Evolutionary conservation across 1,140 invertebrate species (phyloP).

Genomic region (Acyrthosiphon pisum): DNA sequence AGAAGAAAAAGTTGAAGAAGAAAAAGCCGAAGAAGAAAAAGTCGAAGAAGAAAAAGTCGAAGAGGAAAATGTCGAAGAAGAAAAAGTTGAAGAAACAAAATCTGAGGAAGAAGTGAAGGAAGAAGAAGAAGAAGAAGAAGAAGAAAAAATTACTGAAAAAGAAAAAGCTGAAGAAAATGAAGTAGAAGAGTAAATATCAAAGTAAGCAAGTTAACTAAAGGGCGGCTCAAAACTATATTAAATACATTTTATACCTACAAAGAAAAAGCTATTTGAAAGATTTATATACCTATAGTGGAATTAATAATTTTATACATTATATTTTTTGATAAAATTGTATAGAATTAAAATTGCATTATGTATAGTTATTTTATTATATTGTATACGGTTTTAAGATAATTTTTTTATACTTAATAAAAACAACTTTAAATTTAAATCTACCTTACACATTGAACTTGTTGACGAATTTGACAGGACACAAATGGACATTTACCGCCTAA

Average conservation of each 20-base stretch:
- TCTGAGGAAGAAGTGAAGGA: not conserved
- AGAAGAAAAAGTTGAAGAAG: not conserved
- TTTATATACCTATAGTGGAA: not conserved
- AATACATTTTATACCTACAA: not conserved
- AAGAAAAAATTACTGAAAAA: not conserved
- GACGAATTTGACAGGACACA: not conserved
- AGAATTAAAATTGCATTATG: not conserved
- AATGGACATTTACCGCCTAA: not conserved
- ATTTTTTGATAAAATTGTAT: not conserved
- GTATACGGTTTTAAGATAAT: not conserved
- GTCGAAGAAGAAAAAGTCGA: not conserved
- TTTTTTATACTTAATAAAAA: not conserved
- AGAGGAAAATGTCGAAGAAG: not conserved
- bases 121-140: not conserved
- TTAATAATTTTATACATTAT: not conserved
- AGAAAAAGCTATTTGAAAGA: not conserved
- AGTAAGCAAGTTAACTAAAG: not conserved
- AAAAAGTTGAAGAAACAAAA: too few relatives aligned
- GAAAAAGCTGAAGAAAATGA: not conserved
- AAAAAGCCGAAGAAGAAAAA: not conserved
- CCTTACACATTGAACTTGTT: not conserved
- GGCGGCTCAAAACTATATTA: not conserved
- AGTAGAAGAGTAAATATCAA: constrained; percentile 10
- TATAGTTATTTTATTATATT: constrained; percentile 3
- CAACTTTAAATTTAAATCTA: not conserved